phyloP scores from a whole-genome alignment of 1,140 invertebrate genomes.

The Drosophila grimshawi region DNA sequence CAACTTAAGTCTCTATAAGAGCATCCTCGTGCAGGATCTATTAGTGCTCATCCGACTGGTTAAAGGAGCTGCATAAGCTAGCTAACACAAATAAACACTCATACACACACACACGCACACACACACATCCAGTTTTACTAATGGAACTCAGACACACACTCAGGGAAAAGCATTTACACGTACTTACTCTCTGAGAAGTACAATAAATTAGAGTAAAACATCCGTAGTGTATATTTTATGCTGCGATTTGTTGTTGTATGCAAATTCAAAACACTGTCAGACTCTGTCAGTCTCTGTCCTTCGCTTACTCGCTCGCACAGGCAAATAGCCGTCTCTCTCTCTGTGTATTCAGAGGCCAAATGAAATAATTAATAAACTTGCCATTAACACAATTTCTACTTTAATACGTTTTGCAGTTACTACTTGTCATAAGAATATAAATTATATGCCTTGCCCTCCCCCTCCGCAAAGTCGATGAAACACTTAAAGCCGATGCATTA shows the following conservation, averaged over 20 bases:
- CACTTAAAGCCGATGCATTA: slow-evolving; percentile 11
- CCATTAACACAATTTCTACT: slow-evolving; percentile 66
- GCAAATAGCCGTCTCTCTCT: background rate
- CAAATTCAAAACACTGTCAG: slow-evolving; percentile 15
- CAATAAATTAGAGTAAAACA: slow-evolving; percentile 56
- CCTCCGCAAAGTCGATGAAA: background rate
- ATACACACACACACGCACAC: background rate
- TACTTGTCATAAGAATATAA: slow-evolving; percentile 48
- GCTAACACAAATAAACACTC: background rate
- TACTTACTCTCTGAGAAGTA: slow-evolving; percentile 27
- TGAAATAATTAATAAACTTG: slow-evolving; percentile 64
- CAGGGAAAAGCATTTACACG: slow-evolving; percentile 4
- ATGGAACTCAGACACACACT: background rate
- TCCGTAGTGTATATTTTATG: slow-evolving; percentile 24
- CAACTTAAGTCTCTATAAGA: slow-evolving; percentile 1
- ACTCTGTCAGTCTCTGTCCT: background rate
- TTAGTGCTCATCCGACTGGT: slow-evolving; percentile 23
- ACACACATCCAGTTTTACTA: background rate
- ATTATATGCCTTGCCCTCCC: slow-evolving; percentile 20
- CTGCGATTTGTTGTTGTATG: slow-evolving; percentile 33
- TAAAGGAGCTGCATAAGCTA: slow-evolving; percentile 20
- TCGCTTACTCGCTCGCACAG: background rate
- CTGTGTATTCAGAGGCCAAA: slow-evolving; percentile 39
- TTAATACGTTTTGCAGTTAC: slow-evolving; percentile 49
- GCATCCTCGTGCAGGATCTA: background rate